A percentile compares a stretch with the other conserved stretches of the same genome.
phyloP scores from a whole-genome alignment of 2,113 vertebrate genomes.

The Onychorhynchus coronatus region DNA sequence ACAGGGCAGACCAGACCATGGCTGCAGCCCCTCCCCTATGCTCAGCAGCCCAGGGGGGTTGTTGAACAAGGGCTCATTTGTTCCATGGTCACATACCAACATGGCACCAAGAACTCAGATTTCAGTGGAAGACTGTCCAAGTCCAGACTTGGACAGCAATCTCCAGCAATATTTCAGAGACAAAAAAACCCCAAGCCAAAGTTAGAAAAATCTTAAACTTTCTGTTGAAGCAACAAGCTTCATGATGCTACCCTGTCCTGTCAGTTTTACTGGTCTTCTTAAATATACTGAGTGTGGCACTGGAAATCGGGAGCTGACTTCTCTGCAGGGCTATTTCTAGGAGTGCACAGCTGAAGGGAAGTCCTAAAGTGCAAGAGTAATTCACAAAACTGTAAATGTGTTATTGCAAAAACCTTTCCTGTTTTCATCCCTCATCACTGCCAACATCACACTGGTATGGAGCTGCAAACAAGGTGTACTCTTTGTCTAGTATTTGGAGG shows the following conservation, averaged over 20 bases:
- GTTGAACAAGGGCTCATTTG: neutral
- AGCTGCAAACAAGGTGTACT: neutral
- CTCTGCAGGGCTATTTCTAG: neutral
- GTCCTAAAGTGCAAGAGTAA: neutral
- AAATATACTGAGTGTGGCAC: neutral
- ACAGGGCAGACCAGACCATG: neutral
- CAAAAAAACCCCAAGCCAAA: neutral
- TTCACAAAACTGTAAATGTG: neutral
- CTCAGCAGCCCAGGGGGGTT: neutral
- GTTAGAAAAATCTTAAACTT: neutral
- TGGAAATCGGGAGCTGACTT: neutral
- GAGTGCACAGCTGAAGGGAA: neutral
- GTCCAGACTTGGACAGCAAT: neutral
- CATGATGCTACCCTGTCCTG: neutral
- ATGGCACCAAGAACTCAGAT: neutral
- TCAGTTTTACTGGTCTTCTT: neutral
- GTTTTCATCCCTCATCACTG: neutral
- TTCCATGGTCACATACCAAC: neutral
- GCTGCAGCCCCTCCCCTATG: neutral
- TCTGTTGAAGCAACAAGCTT: neutral
- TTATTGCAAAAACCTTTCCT: neutral
- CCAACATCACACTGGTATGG: accelerated
- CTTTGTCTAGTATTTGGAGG: neutral
- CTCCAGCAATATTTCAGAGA: neutral
- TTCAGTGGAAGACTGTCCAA: neutral